Evolutionary conservation across 2,113 vertebrate species (phyloP), one percentile per base, ranked within the genome.

Genomic region (Charina bottae): DNA sequence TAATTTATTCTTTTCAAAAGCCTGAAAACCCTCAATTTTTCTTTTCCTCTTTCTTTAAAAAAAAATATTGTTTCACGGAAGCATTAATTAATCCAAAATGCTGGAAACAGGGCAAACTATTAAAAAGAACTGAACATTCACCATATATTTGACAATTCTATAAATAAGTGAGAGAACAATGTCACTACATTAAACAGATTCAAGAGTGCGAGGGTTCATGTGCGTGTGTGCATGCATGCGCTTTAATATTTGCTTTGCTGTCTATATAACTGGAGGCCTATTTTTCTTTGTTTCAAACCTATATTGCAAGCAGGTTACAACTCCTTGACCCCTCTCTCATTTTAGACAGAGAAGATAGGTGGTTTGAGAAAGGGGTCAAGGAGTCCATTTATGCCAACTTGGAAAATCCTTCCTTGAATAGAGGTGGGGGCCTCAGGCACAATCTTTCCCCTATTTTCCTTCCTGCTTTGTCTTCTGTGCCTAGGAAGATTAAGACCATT

Each of bases 1-100:
- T 89, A 93, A 46, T 94, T 46, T 87, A 6, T 83, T 89, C 7
- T 90, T 93, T 94, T 49, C 86, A 11, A 94, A 90, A 93, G 54
- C 84, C 24, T 91, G 10, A 5, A 68, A 59, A 83, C 28, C 87
- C 26, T 0, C 12, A 86, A 11, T 56, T 19, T 0, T 85, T 87
- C 1, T 54, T 12, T 15, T 55, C 26, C 28, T 59, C 3, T 15
- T 15, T 11, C 49, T 94, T 92, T 28, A 55, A 93, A 90, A 58
- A 42, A 58, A 93, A 90, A 49, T 2, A 49, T 87, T 49, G 33
- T 93, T 83, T 94, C 49, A 85, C 42, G 85, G 28, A 93, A 93
- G 78, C 23, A 92, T 55, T 93, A 64, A 0, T 15, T 90, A 96
- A 90, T 88, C 33, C 83, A 94, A 91, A 68, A 4, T 94, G 90